These are phyloP conservation scores for Scaptomyza parva DNA, from an alignment of 2,888 invertebrate genomes.

Conservation along the genomic window DNA sequence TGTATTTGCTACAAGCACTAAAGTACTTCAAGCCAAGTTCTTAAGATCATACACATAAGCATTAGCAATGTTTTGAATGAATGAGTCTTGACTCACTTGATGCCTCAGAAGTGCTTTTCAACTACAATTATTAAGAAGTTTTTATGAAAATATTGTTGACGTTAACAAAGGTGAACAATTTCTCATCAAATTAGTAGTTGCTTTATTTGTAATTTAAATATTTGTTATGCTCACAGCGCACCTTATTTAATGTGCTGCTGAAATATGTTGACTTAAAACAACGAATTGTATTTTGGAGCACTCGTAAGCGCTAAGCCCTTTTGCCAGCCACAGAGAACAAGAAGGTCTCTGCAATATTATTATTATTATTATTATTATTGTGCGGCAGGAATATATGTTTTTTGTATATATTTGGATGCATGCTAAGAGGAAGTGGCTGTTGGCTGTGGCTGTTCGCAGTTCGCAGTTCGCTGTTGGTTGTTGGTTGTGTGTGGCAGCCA, in stretches of 20 bases:
- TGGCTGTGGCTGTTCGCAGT: slow-evolving; percentile 1
- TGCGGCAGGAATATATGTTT: slow-evolving; percentile 27
- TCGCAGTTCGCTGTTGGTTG: too few relatives aligned
- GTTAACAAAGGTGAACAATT: neutral
- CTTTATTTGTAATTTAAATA: neutral
- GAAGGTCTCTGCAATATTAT: slow-evolving; percentile 38
- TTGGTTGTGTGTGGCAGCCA: slow-evolving; percentile 25
- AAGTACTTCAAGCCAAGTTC: slow-evolving; percentile 44
- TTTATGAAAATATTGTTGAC: neutral
- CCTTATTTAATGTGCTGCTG: neutral
- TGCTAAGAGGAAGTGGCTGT: slow-evolving; percentile 61
- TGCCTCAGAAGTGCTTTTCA: neutral
- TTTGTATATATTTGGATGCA: slow-evolving; percentile 23
- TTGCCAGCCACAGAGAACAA: slow-evolving; percentile 14
- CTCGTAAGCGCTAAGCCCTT: slow-evolving; percentile 8
- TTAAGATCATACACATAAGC: slow-evolving; percentile 59
- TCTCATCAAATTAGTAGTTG: neutral
- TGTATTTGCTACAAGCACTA: slow-evolving; percentile 4
- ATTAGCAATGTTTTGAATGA: slow-evolving; percentile 29
- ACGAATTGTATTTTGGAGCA: neutral
- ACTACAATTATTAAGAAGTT: neutral
- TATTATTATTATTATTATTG: slow-evolving; percentile 47
- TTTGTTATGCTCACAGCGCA: neutral
- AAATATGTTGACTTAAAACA: slow-evolving; percentile 11
- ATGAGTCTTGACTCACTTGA: too few relatives aligned